Evolutionary conservation across 2,888 invertebrate species (phyloP).

Genomic region (Temnothorax rugatulus): DNA sequence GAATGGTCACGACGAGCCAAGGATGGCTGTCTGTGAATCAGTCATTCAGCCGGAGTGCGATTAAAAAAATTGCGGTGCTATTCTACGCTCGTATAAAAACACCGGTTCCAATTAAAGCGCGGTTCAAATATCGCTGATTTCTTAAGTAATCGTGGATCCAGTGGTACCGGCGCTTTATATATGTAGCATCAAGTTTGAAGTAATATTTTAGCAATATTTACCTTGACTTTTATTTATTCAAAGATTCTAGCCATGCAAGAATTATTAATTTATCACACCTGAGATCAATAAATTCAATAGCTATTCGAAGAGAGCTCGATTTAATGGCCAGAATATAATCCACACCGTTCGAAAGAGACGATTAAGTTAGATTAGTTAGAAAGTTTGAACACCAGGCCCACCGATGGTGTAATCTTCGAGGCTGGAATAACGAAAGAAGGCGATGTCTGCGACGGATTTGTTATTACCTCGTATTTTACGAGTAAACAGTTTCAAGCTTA

Average conservation of each 20-base stretch:
- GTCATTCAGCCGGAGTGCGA: conserved; percentile 38
- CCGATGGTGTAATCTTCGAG: conserved; percentile 24
- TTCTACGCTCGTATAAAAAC: conserved; percentile 20
- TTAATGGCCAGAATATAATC: conserved; percentile 12
- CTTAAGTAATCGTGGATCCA: not conserved
- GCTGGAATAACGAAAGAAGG: conserved; percentile 7
- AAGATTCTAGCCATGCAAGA: not conserved
- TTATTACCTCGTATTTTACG: conserved; percentile 21
- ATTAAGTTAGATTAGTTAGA: not conserved
- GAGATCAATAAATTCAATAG: not conserved
- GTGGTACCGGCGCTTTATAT: too few species aligned
- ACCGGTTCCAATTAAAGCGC: conserved; percentile 30
- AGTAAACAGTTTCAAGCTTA: not conserved
- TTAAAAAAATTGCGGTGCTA: conserved; percentile 40
- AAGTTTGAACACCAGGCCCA: not conserved
- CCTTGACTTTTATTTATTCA: not conserved
- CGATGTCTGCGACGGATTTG: not conserved
- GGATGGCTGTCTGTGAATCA: conserved; percentile 61
- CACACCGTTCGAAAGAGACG: not conserved
- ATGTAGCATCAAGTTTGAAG: not conserved
- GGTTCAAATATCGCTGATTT: conserved; percentile 17
- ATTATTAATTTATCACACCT: not conserved
- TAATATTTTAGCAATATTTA: not conserved
- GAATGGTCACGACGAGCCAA: conserved; percentile 16
- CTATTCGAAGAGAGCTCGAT: not conserved